A percentile compares a stretch with the other conserved stretches of the same genome.
Conservation (phyloP, 2,888 invertebrate genomes). For the Plagodis dolabraria region DNA sequence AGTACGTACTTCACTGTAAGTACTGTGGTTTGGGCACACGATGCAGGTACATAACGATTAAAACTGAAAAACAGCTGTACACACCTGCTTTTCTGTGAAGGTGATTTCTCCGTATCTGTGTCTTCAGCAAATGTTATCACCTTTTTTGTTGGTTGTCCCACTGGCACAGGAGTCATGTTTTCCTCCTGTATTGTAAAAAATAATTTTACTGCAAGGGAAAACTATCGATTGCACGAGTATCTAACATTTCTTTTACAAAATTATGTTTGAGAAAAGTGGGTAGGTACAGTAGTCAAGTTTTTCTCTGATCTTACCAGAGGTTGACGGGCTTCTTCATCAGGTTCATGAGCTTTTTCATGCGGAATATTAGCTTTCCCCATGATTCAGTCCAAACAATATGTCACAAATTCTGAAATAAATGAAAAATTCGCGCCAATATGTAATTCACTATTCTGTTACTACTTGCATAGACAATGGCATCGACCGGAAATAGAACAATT, state of each 20-base stretch:
- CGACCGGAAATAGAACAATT: background rate
- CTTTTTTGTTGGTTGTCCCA: constrained; percentile 35
- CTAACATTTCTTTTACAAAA: no score
- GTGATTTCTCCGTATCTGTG: constrained; percentile 45
- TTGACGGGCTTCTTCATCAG: constrained; percentile 65
- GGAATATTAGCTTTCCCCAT: constrained; percentile 65
- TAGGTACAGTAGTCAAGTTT: background rate
- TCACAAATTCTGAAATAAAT: constrained; percentile 1
- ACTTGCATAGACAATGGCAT: background rate
- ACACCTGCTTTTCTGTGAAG: constrained; percentile 58
- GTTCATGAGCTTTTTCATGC: constrained; percentile 61
- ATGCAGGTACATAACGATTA: background rate
- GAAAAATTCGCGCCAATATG: background rate
- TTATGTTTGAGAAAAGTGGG: background rate
- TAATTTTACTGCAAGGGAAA: background rate
- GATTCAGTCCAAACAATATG: constrained; percentile 15
- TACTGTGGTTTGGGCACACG: background rate
- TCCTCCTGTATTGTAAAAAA: constrained; percentile 35
- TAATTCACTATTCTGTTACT: background rate
- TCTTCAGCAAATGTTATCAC: constrained; percentile 52
- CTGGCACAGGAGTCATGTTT: constrained; percentile 38
- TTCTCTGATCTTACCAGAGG: constrained; percentile 45
- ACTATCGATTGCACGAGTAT: no score
- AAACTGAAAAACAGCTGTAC: constrained; percentile 3
- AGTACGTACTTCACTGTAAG: no score